These are phyloP conservation scores for Lithobius niger DNA, from an alignment of 1,140 invertebrate species.

Conservation along the genomic window DNA sequence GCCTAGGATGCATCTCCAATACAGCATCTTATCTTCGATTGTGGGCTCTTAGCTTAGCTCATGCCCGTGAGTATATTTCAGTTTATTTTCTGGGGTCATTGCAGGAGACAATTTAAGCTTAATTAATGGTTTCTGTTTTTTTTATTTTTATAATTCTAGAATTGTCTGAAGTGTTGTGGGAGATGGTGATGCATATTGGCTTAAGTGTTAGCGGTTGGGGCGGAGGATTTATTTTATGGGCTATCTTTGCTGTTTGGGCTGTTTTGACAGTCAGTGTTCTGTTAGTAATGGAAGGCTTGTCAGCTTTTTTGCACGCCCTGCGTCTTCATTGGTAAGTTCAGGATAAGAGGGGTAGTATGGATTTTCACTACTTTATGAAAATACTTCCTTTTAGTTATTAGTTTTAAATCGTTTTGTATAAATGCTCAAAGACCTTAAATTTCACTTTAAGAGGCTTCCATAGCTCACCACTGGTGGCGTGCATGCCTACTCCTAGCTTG, in stretches of 20 bases:
- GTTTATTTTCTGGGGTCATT: too few species aligned
- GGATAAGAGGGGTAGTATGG: too few species aligned
- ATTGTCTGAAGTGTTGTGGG: constrained; percentile 95
- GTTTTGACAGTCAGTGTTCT: constrained; percentile 73
- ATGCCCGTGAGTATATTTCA: constrained; percentile 60
- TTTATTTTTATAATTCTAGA: constrained; percentile 51
- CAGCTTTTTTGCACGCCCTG: constrained; percentile 93
- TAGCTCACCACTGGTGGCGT: too few species aligned
- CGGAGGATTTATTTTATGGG: constrained; percentile 49
- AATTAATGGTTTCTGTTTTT: too few species aligned
- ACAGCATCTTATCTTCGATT: constrained; percentile 92
- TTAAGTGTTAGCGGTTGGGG: constrained; percentile 44
- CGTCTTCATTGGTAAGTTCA: constrained; percentile 85
- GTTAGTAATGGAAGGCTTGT: constrained; percentile 92
- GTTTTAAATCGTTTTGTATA: too few species aligned
- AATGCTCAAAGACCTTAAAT: too few species aligned
- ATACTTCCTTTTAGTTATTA: too few species aligned
- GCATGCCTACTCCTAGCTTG: too few species aligned
- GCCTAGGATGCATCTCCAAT: constrained; percentile 87
- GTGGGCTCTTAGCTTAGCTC: constrained; percentile 90
- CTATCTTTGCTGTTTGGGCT: constrained; percentile 76
- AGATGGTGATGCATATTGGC: constrained; percentile 74
- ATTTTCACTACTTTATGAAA: too few species aligned
- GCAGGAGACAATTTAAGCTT: too few species aligned
- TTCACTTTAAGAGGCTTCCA: too few species aligned